phyloP scores from a whole-genome alignment of 2,888 invertebrate genomes.

The Agonopterix heracliana region DNA sequence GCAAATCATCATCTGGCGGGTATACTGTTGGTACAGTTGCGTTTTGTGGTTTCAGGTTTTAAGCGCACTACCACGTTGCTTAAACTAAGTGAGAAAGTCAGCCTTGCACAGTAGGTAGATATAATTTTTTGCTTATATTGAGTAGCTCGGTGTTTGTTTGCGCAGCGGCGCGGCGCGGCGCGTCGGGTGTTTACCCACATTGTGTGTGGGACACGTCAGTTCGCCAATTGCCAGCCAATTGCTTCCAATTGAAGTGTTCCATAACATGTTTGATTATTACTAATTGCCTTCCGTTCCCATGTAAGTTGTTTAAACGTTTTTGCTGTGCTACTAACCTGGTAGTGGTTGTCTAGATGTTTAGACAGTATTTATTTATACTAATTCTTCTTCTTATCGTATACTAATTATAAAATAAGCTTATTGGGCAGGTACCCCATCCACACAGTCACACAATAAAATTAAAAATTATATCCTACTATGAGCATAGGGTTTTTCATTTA shows the following conservation, averaged over 20 bases:
- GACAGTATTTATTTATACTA: no score
- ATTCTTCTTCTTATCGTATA: no score
- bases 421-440: no score
- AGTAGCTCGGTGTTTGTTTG: constrained; percentile 1
- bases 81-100: not conserved
- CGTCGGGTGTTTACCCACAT: not conserved
- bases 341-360: no score
- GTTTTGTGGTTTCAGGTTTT: not conserved
- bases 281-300: not conserved
- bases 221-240: constrained; percentile 4
- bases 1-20: not conserved
- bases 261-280: not conserved
- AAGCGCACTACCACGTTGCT: not conserved
- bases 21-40: not conserved
- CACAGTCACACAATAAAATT: no score
- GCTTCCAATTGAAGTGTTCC: constrained; percentile 1
- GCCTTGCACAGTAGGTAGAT: constrained; percentile 2
- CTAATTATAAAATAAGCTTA: no score
- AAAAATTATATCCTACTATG: no score
- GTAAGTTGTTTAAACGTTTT: not conserved
- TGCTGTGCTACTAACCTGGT: no score
- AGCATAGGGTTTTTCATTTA: no score
- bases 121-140: not conserved
- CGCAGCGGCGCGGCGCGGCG: not conserved
- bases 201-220: not conserved